Percentiles rank a stretch among this genome's conserved stretches.
phyloP scores from a whole-genome alignment of 2,797 vertebrate genomes.

The Rhadinocentrus ornatus region DNA sequence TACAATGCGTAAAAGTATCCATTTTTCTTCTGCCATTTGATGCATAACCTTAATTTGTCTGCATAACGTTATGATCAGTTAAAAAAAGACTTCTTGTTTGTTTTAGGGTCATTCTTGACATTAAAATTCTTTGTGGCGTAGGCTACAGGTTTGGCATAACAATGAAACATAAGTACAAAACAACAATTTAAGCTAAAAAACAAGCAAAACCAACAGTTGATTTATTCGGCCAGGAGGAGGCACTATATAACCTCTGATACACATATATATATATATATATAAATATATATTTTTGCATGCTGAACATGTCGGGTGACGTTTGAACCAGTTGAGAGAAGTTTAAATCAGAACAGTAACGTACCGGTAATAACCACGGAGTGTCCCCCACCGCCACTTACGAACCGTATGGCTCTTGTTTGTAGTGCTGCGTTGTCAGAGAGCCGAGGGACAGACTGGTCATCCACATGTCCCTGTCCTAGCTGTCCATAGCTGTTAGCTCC shows the following conservation, averaged over 20 bases:
- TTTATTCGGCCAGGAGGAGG: conserved; percentile 30
- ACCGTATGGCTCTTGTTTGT: conserved; percentile 54
- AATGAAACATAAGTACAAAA: background rate
- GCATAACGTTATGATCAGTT: background rate
- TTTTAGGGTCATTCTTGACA: no score
- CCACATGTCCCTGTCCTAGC: conserved; percentile 88
- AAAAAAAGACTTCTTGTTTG: background rate
- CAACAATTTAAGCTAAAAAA: background rate
- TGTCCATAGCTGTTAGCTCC: conserved; percentile 96
- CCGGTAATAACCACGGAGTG: conserved; percentile 88
- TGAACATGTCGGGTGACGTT: background rate
- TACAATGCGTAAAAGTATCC: background rate
- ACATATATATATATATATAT: no score
- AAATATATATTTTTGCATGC: background rate
- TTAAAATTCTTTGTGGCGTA: background rate
- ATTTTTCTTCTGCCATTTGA: background rate
- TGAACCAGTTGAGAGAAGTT: background rate
- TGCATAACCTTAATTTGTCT: background rate
- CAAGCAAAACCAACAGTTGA: background rate
- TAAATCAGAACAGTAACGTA: conserved; percentile 51
- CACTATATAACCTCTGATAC: background rate
- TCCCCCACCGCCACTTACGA: conserved; percentile 89
- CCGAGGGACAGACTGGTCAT: conserved; percentile 84
- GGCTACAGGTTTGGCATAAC: background rate
- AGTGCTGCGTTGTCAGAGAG: conserved; percentile 66